phyloP scores from a whole-genome alignment of 2,888 invertebrate species.

The Noctua comes region DNA sequence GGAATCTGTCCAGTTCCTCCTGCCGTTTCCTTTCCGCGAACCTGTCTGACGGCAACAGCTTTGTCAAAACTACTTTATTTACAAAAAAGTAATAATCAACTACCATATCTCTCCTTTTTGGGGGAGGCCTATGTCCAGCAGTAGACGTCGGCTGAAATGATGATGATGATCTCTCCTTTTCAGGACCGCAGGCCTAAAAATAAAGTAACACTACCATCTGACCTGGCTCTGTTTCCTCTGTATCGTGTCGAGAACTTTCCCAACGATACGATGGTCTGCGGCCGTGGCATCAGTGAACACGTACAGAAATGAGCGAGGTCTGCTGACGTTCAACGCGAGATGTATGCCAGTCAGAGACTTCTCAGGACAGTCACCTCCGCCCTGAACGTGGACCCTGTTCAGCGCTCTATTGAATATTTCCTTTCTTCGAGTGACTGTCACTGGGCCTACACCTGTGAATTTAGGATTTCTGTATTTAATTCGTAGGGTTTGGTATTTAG shows the following conservation, averaged over 20 bases:
- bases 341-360: constrained; percentile 92
- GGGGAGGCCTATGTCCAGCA: too few species aligned
- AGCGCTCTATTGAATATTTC: constrained; percentile 90
- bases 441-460: constrained; percentile 78
- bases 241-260: constrained; percentile 91
- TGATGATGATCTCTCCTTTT: background rate
- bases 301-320: constrained; percentile 93
- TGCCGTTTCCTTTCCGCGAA: background rate
- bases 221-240: constrained; percentile 88
- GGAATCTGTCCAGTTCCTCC: background rate
- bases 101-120: background rate
- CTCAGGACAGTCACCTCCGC: constrained; percentile 94
- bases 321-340: constrained; percentile 91
- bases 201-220: background rate
- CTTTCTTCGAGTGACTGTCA: constrained; percentile 91
- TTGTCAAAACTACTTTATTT: background rate
- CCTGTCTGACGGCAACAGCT: background rate
- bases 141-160: too few species aligned
- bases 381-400: constrained; percentile 90
- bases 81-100: background rate
- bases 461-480: background rate
- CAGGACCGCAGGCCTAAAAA: background rate
- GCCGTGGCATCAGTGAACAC: constrained; percentile 95
- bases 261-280: constrained; percentile 91
- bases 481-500: background rate